Percentiles rank a stretch among this genome's conserved stretches.
Conservation (phyloP, 2,113 vertebrate species). For the Uropsilus gracilis region DNA sequence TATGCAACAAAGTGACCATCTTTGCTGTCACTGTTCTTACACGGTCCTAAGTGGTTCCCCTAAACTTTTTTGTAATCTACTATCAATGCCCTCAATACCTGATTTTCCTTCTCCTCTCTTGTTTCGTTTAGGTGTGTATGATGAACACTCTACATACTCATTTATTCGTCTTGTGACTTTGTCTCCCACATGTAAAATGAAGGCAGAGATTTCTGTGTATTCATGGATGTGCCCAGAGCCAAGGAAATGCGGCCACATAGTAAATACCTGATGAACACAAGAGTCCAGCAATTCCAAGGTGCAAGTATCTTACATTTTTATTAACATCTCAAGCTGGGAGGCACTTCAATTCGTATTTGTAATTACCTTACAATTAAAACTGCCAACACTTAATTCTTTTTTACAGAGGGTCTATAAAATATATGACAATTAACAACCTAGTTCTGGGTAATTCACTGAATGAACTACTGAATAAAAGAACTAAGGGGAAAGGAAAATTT, state of each 20-base stretch:
- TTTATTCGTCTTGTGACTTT: neutral
- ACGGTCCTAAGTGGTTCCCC: neutral
- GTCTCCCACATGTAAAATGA: neutral
- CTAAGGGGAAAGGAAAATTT: neutral
- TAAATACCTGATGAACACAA: neutral
- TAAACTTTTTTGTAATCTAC: neutral
- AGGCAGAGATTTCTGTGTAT: neutral
- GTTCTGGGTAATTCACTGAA: slow-evolving; percentile 17
- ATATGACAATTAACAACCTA: neutral
- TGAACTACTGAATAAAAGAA: slow-evolving; percentile 17
- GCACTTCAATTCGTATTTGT: neutral
- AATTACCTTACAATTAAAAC: slow-evolving; percentile 12
- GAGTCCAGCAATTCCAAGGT: neutral
- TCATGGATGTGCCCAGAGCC: neutral
- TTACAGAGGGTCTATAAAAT: neutral
- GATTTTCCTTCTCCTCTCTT: neutral
- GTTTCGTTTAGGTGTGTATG: neutral
- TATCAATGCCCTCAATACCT: neutral
- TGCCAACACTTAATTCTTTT: neutral
- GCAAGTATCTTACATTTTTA: neutral
- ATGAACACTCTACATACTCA: neutral
- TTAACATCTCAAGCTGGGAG: neutral
- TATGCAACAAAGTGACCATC: neutral
- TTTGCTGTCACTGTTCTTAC: neutral
- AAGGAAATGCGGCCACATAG: neutral